Evolutionary conservation across 2,888 invertebrate genomes (phyloP), one percentile per base, ranked within the genome.

Genomic region (Axea sp.): DNA sequence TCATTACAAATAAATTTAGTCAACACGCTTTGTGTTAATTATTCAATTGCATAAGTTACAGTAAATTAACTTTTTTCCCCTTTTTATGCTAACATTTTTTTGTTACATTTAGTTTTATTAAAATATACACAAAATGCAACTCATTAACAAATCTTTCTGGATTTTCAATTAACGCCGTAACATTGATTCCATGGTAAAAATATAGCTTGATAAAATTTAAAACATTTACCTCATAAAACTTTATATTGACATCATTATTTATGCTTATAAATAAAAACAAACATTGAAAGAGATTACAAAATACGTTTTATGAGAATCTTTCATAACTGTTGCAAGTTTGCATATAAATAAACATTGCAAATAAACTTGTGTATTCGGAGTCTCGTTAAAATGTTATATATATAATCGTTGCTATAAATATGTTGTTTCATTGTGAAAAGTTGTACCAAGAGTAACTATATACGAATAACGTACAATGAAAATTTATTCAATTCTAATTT

Each of bases 401-500:
- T 17, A 31, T 28, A 33, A 43, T 26, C 9, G 15, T 33, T 15
- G 26, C 15, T 3, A 45, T 45, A 45, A 59, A 47, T 28, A 37
- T 37, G 8, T 28, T 12, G 22, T 37, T 37, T 26, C 28, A 7
- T 28, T 12, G 3, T 19, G 53, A 37, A 55, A 53, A 55, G 53
- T 28, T 14, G 11, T 9, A 6, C 37, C 28, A 17, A 8, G 17
- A 26, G 28, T 26, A 37, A 53, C 26, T 17, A 37, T 14, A 26
- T 17, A 30, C n/a, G 30, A 17, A 30, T 19, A 39, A 53, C 19
- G 39, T 55, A 19, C 39, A 30, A 55, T 19, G 37, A 55, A 55
- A 39, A 55, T 55, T 55, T 55, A 39, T 55, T 55, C 39, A 39
- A 55, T 55, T 37, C 51, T 53, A 53, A 53, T 53, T 53, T 37